phyloP scores from a whole-genome alignment of 1,140 invertebrate species.

The Pteromalus puparum region DNA sequence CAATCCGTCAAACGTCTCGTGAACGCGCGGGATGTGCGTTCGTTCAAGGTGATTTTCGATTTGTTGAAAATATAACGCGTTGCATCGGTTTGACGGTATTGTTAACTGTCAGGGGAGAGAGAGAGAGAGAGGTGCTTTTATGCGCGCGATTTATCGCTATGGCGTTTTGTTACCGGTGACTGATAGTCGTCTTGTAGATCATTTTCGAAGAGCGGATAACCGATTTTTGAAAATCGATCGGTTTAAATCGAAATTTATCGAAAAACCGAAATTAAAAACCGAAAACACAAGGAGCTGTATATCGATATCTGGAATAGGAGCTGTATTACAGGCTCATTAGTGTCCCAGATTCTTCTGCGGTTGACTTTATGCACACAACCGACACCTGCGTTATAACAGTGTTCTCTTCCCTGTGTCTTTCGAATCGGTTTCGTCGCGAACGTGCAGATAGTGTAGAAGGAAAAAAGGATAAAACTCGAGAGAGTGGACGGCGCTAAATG shows the following conservation, averaged over 20 bases:
- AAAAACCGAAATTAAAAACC: not conserved
- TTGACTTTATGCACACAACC: too few species aligned
- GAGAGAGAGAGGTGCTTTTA: not conserved
- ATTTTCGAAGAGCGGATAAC: too few species aligned
- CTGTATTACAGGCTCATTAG: conserved; percentile 61
- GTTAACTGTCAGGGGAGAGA: not conserved
- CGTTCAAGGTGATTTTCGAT: conserved; percentile 8
- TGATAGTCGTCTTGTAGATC: not conserved
- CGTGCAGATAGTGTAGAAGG: not conserved
- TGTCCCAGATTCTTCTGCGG: conserved; percentile 45
- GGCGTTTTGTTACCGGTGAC: not conserved
- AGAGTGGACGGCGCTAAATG: not conserved
- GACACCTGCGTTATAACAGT: too few species aligned
- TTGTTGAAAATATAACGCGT: not conserved
- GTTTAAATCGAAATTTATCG: too few species aligned
- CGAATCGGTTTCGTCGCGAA: not conserved
- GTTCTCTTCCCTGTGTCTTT: not conserved
- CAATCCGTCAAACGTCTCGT: conserved; percentile 65
- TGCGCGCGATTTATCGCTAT: not conserved
- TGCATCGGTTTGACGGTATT: not conserved
- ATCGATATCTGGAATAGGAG: conserved; percentile 46
- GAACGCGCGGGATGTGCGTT: not conserved
- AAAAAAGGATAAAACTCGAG: not conserved
- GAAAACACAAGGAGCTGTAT: not conserved
- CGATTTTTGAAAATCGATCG: too few species aligned